Conservation (phyloP, 2,888 invertebrate species). For the Gortyna flavago region DNA sequence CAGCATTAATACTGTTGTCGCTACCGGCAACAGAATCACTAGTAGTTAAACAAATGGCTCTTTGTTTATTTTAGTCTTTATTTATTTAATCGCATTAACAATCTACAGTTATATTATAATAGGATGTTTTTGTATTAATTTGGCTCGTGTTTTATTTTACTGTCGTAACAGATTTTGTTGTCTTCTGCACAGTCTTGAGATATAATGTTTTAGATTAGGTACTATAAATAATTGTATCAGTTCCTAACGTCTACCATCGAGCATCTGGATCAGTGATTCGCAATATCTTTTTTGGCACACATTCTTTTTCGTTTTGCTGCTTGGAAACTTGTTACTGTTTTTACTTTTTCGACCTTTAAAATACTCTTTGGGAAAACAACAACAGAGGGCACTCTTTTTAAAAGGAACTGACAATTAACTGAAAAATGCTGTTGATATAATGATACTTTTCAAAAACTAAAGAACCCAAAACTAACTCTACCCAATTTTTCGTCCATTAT, state of each 20-base stretch:
- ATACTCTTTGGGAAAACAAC: background rate
- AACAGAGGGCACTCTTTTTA: background rate
- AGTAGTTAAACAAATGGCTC: conserved; percentile 60
- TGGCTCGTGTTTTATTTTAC: conserved; percentile 30
- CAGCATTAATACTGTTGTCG: conserved; percentile 68
- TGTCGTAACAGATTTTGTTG: conserved; percentile 26
- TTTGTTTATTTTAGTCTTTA: conserved; percentile 62
- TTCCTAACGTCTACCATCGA: conserved; percentile 29
- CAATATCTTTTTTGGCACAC: conserved; percentile 24
- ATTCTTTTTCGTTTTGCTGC: conserved; percentile 25
- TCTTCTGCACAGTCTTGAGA: conserved; percentile 23
- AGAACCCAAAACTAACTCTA: background rate
- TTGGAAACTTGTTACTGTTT: conserved; percentile 16
- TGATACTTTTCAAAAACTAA: background rate
- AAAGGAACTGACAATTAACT: background rate
- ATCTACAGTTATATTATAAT: conserved; percentile 59
- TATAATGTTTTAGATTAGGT: conserved; percentile 34
- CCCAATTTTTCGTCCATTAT: background rate
- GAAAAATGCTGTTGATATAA: background rate
- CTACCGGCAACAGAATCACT: conserved; percentile 66
- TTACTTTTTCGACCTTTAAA: conserved; percentile 13
- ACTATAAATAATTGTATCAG: conserved; percentile 23
- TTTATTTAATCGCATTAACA: conserved; percentile 59
- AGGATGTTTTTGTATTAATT: conserved; percentile 50
- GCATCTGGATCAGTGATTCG: conserved; percentile 46